A percentile compares a stretch with the other conserved stretches of the same genome.
Conservation (phyloP, 2,888 invertebrate species). For the Tenthredo livida region DNA sequence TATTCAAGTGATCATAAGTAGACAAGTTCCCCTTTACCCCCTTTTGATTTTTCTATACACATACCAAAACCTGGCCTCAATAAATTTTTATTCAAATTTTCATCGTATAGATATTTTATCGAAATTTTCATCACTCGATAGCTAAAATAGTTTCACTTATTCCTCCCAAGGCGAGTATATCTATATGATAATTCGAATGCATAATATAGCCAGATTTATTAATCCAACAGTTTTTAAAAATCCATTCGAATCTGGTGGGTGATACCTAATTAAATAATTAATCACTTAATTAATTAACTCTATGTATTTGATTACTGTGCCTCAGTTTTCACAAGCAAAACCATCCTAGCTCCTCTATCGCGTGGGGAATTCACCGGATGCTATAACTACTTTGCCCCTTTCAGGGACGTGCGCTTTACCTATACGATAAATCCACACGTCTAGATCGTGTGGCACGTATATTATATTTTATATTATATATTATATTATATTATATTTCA, state of each 20-base stretch:
- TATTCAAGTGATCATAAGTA: neutral
- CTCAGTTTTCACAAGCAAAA: neutral
- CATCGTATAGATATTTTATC: conserved; percentile 15
- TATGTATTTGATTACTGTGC: neutral
- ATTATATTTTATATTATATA: neutral
- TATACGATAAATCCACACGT: conserved; percentile 17
- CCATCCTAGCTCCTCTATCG: neutral
- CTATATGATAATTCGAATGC: neutral
- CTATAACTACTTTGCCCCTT: conserved; percentile 3
- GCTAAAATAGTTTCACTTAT: neutral
- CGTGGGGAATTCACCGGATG: conserved; percentile 10
- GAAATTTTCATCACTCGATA: neutral
- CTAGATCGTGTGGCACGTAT: neutral
- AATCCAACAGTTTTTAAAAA: neutral
- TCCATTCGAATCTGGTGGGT: neutral
- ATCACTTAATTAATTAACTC: conserved; percentile 44
- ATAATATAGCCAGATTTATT: neutral
- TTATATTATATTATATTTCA: neutral
- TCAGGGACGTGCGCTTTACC: neutral
- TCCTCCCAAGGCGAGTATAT: neutral
- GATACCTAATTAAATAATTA: conserved; percentile 33
- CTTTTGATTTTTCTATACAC: conserved; percentile 18
- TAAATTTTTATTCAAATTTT: conserved; percentile 11
- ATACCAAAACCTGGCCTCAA: neutral
- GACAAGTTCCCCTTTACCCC: neutral